Evolutionary conservation across 2,113 vertebrate species (phyloP).

Genomic region (Physeter macrocephalus): DNA sequence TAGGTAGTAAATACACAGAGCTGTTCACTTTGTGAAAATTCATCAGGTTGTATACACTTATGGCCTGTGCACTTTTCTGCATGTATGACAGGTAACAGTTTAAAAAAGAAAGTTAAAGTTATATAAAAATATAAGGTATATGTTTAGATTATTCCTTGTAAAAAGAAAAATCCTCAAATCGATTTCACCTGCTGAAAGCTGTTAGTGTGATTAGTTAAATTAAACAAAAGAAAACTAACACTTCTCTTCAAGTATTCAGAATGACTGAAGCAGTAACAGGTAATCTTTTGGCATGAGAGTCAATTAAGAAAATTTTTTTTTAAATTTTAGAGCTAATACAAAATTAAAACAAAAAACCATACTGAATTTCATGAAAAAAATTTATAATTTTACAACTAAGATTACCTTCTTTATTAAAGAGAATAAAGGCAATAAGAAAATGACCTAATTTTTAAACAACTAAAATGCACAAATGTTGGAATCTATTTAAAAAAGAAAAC

Average conservation of each 20-base stretch:
- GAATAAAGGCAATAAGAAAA: background rate
- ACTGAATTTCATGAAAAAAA: background rate
- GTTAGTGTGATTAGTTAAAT: background rate
- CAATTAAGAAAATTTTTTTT: background rate
- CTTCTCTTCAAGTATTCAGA: background rate
- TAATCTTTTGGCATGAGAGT: background rate
- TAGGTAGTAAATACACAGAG: background rate
- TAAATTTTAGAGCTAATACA: background rate
- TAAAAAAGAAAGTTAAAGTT: background rate
- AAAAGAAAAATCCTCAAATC: background rate
- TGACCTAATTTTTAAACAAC: background rate
- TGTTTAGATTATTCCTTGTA: background rate
- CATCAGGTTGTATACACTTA: background rate
- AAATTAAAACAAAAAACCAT: background rate
- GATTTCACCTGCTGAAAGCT: slow-evolving; percentile 5
- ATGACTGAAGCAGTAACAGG: background rate
- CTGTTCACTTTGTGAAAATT: background rate
- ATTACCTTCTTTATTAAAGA: background rate
- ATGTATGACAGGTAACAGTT: background rate
- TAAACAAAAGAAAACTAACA: background rate
- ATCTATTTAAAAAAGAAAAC: background rate
- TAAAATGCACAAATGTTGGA: background rate
- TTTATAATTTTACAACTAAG: background rate
- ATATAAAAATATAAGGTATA: background rate
- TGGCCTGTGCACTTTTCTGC: background rate